phyloP scores from a whole-genome alignment of 2,113 vertebrate genomes.

The Thinocorus orbignyianus region DNA sequence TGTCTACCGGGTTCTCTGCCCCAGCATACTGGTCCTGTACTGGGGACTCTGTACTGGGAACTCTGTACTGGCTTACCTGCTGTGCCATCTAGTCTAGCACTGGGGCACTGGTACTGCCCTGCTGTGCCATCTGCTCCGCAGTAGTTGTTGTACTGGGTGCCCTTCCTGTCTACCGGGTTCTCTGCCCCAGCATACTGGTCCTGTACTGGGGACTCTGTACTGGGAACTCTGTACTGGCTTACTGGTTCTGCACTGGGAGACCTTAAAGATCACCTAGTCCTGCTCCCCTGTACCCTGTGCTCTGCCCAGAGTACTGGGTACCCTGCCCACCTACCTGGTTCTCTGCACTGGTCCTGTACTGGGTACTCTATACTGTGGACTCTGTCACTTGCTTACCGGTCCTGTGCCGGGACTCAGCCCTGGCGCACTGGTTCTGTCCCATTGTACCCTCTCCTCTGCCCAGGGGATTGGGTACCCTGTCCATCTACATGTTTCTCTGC shows the following conservation, averaged over 20 bases:
- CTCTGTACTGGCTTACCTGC: no score
- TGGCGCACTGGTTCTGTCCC: neutral
- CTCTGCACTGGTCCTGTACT: neutral
- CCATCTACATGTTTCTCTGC: neutral
- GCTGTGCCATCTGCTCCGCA: no score
- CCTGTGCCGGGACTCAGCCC: accelerated
- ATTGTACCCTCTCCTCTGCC: accelerated
- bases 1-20: no score
- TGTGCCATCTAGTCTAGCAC: no score
- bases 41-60: no score
- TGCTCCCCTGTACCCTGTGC: neutral
- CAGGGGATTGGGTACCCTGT: neutral
- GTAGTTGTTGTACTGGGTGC: no score
- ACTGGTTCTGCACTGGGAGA: no score
- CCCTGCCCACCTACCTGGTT: neutral
- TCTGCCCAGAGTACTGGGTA: neutral
- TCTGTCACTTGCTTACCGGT: neutral
- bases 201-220: accelerated
- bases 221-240: no score
- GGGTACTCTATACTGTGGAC: accelerated
- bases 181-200: neutral
- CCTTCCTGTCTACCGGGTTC: no score
- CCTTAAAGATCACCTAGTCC: no score
- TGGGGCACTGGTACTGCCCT: no score
- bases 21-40: no score